Conservation (phyloP, 2,888 invertebrate genomes). For the Escarpia spicata region DNA sequence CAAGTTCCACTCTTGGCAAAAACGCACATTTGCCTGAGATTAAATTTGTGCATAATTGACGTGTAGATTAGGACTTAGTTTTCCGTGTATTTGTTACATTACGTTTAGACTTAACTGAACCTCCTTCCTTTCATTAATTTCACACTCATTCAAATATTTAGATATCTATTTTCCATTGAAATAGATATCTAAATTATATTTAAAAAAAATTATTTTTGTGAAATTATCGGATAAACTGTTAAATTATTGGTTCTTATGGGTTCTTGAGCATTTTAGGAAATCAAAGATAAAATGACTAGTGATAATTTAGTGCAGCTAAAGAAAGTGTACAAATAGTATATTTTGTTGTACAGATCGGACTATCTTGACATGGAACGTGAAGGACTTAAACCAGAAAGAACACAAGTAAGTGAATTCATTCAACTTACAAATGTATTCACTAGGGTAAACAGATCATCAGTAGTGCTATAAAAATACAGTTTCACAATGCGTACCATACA, state of each 20-base stretch:
- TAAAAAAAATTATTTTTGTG: background rate
- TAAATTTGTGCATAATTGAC: no score
- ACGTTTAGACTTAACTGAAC: no score
- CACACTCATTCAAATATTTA: no score
- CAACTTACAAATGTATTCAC: background rate
- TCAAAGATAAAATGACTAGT: background rate
- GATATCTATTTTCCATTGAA: no score
- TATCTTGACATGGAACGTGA: slow-evolving; percentile 83
- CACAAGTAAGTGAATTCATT: slow-evolving; percentile 71
- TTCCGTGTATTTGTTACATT: no score
- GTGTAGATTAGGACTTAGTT: no score
- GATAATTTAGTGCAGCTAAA: background rate
- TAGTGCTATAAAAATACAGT: background rate
- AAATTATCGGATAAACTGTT: background rate
- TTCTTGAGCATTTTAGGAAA: no score
- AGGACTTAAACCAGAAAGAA: slow-evolving; percentile 76
- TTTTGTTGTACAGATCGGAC: slow-evolving; percentile 76
- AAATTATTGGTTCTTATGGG: background rate
- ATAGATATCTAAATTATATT: no score
- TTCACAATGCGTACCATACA: background rate
- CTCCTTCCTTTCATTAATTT: no score
- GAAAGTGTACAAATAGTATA: background rate
- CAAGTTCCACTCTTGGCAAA: background rate
- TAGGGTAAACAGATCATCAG: background rate
- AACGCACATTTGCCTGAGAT: background rate